Evolutionary conservation across 2,113 vertebrate genomes (phyloP).

Genomic region (Octodon degus): DNA sequence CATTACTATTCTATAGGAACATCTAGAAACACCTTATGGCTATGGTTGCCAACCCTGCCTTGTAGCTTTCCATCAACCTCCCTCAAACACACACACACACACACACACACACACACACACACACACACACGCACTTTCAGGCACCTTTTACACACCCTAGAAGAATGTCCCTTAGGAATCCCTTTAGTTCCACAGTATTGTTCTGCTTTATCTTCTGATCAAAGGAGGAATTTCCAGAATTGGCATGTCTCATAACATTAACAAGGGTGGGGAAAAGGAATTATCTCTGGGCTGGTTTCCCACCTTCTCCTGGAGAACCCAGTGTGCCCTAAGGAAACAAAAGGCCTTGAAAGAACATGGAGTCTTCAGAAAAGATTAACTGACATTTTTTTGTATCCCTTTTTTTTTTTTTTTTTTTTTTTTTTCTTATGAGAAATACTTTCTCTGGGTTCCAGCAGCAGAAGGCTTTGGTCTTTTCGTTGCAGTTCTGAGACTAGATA

Average conservation of each 20-base stretch:
- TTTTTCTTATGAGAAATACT: constrained; percentile 38
- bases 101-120: not conserved
- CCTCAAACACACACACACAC: constrained; percentile 21
- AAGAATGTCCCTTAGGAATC: constrained; percentile 78
- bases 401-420: no score
- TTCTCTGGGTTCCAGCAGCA: constrained; percentile 10
- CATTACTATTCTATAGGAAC: not conserved
- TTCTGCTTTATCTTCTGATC: constrained; percentile 83
- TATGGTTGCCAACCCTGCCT: not conserved
- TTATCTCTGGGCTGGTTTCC: constrained; percentile 62
- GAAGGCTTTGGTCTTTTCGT: constrained; percentile 25
- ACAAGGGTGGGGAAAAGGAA: constrained; percentile 27
- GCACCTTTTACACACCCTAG: constrained; percentile 59
- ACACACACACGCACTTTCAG: constrained; percentile 59
- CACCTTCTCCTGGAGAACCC: constrained; percentile 44
- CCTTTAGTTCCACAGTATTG: constrained; percentile 74
- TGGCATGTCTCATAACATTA: constrained; percentile 75
- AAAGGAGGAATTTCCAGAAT: constrained; percentile 79
- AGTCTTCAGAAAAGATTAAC: constrained; percentile 15
- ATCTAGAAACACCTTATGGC: not conserved
- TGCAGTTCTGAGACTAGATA: constrained; percentile 23
- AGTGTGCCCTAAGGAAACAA: constrained; percentile 49
- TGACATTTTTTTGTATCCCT: constrained; percentile 31
- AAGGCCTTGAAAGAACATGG: not conserved
- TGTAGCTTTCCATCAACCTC: not conserved